A percentile compares a stretch with the other conserved stretches of the same genome.
phyloP scores from a whole-genome alignment of 53 echinoderm and acorn worm genomes.

The Apostichopus leukothele region DNA sequence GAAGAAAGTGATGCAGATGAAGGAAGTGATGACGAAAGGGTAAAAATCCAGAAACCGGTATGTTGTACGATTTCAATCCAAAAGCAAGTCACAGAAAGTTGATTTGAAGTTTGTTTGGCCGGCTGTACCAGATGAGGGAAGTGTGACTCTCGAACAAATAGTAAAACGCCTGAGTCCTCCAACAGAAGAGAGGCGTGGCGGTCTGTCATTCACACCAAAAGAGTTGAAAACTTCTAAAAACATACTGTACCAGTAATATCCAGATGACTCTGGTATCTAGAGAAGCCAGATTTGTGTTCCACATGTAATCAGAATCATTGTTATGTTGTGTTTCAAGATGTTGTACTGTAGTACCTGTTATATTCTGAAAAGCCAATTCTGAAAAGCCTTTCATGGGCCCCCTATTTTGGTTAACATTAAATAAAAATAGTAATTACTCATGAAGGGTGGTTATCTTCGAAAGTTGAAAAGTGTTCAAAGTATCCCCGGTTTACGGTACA shows the following conservation, averaged over 20 bases:
- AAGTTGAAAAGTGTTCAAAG: constrained; percentile 25
- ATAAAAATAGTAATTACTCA: constrained; percentile 3
- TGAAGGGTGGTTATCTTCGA: not conserved
- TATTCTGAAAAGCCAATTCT: not conserved
- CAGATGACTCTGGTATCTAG: not conserved
- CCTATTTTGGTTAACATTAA: constrained; percentile 29
- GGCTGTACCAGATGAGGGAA: too few species aligned
- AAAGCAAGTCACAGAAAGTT: not conserved
- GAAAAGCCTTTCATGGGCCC: constrained; percentile 8
- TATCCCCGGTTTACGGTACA: constrained; percentile 7
- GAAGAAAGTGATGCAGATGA: constrained; percentile 14
- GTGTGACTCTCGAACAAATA: too few species aligned
- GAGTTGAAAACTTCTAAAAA: constrained; percentile 26
- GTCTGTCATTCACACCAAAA: constrained; percentile 5
- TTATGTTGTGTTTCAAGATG: not conserved
- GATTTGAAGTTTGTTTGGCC: too few species aligned
- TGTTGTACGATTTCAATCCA: constrained; percentile 9
- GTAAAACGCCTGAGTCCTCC: too few species aligned
- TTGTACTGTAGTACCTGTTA: not conserved
- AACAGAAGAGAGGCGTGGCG: constrained; percentile 10
- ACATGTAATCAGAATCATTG: not conserved
- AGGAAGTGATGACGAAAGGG: not conserved
- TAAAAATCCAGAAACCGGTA: constrained; percentile 28
- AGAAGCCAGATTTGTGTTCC: not conserved
- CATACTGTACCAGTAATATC: constrained; percentile 23